A percentile compares a stretch with the other conserved stretches of the same genome.
Conservation (phyloP, 2,888 invertebrate genomes). For the Mechanitis mazaeus region DNA sequence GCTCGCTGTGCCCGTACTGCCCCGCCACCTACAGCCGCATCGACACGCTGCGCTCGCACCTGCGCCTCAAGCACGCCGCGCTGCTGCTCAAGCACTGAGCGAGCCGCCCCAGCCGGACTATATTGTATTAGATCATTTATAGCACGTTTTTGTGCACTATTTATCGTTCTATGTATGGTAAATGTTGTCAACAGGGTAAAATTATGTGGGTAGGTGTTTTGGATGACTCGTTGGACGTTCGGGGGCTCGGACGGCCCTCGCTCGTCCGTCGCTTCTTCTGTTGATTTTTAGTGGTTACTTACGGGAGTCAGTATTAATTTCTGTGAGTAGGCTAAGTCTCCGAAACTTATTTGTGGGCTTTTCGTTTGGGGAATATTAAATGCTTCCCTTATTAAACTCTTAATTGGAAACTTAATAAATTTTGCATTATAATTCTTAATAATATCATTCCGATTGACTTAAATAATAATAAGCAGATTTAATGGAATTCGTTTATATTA, state of each 20-base stretch:
- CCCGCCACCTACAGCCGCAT: slow-evolving; percentile 91
- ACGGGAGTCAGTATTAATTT: slow-evolving; percentile 22
- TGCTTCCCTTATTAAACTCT: slow-evolving; percentile 7
- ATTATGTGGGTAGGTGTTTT: slow-evolving; percentile 33
- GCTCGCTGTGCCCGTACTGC: slow-evolving; percentile 89
- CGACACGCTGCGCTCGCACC: slow-evolving; percentile 89
- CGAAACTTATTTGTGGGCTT: slow-evolving; percentile 13
- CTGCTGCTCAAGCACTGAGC: slow-evolving; percentile 66
- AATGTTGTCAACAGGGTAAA: slow-evolving; percentile 71
- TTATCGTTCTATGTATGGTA: slow-evolving; percentile 56
- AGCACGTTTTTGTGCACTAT: slow-evolving; percentile 64
- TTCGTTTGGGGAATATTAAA: slow-evolving; percentile 5
- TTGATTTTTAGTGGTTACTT: not conserved
- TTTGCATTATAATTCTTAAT: not conserved
- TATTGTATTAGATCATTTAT: slow-evolving; percentile 42
- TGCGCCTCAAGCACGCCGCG: slow-evolving; percentile 84
- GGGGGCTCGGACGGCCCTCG: not conserved
- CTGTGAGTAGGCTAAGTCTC: slow-evolving; percentile 23
- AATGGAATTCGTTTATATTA: slow-evolving; percentile 40
- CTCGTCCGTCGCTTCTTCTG: not conserved
- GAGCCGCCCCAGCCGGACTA: slow-evolving; percentile 31
- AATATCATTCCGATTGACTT: slow-evolving; percentile 1
- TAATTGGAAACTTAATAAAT: not conserved
- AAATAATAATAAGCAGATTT: slow-evolving; percentile 7
- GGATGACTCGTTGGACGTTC: slow-evolving; percentile 11